phyloP scores from a whole-genome alignment of 2,888 invertebrate species.

The Dryobotodes eremita region DNA sequence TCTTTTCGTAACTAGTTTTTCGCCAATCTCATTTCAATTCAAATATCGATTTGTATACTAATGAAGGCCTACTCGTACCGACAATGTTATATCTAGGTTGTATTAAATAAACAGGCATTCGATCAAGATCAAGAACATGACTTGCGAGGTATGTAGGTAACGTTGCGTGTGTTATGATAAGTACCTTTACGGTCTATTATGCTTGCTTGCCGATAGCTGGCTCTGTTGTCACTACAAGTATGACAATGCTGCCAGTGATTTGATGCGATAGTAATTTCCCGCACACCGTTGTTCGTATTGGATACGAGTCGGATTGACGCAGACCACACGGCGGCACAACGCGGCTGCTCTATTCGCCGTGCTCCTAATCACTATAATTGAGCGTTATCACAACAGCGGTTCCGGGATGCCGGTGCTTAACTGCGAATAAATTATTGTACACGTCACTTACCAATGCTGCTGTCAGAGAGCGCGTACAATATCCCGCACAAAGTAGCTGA shows the following conservation, averaged over 20 bases:
- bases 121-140: constrained; percentile 59
- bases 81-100: neutral
- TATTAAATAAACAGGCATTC: constrained; percentile 34
- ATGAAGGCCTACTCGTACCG: constrained; percentile 17
- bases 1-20: constrained; percentile 29
- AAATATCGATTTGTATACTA: constrained; percentile 15
- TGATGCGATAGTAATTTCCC: constrained; percentile 87
- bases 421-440: constrained; percentile 73
- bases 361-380: constrained; percentile 84
- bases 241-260: constrained; percentile 86
- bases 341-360: constrained; percentile 73
- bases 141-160: constrained; percentile 51
- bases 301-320: constrained; percentile 83
- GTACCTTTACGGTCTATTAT: constrained; percentile 68
- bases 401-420: constrained; percentile 75
- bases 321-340: constrained; percentile 77
- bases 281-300: constrained; percentile 88
- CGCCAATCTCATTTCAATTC: constrained; percentile 15
- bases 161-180: constrained; percentile 59
- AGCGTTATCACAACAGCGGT: constrained; percentile 77
- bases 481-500: constrained; percentile 84
- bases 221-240: constrained; percentile 78
- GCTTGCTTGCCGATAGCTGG: constrained; percentile 68
- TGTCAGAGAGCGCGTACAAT: constrained; percentile 82
- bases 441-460: constrained; percentile 82